Base-by-base conservation (phyloP, 2,797 vertebrate species). In the Notamacropus eugenii region DNA sequence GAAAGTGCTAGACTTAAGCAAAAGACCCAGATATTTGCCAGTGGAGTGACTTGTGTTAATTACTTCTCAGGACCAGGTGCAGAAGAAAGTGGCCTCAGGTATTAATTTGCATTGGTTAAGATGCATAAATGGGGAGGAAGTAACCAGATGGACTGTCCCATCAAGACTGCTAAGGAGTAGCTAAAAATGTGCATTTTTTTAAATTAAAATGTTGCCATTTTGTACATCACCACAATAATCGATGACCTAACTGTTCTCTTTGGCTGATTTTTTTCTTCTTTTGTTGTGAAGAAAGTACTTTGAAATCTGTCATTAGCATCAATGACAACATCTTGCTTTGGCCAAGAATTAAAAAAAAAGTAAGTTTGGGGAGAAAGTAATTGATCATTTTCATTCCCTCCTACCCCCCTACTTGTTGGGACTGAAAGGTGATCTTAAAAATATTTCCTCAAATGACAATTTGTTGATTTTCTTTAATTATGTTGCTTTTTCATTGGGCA, bases 381-480 rank as follows among this genome's bases (percentile, higher is more conserved):
- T 46, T 1, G 40, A 82, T 82, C 46, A 46, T 82, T 22, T 82
- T 24, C n/a, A 8, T 82, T 74, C 67, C 67, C 12, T 58, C 57
- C n/a, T n/a, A 19, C 4, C 12, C 27, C 8, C 9, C 3, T 9
- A 22, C 29, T 82, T 40, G 13, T 46, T 82, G 46, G 11, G 46
- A 82, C 8, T 46, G 22, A 82, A 46, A 27, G 12, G 22, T 46
- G 3, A 9, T 82, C 74, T 46, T 82, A 27, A 82, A 74, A 82
- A 82, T 27, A 52, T 95, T 11, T 46, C 91, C 91, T 74, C 91
- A 67, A 97, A 50, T 90, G 87, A 92, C 52, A 57, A 55, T 96
- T 94, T 98, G 22, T 27, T 82, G n/a, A 46, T 82, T 82, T 40
- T 46, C 40, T 82, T 22, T 82, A 46, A 82, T 82, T 40, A 22